Evolutionary conservation across 2,113 vertebrate species (phyloP).

Genomic region (Odocoileus hemionus): DNA sequence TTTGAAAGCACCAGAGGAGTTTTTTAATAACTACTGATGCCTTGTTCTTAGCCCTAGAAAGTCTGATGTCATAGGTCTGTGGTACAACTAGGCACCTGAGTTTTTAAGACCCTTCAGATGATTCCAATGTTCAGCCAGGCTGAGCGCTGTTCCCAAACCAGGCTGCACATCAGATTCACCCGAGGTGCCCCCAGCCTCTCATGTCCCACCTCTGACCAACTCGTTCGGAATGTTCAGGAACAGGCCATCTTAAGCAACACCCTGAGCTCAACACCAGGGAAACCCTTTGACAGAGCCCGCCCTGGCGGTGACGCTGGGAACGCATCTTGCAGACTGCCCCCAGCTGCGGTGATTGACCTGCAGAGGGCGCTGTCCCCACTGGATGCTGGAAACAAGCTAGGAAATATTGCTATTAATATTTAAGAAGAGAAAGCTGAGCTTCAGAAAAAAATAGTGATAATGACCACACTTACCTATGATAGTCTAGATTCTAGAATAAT

Average conservation of each 20-base stretch:
- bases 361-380: background rate
- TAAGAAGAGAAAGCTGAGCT: background rate
- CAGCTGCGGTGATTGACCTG: background rate
- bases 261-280: background rate
- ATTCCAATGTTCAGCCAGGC: background rate
- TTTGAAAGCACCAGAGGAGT: background rate
- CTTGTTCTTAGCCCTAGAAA: background rate
- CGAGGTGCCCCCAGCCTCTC: background rate
- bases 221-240: background rate
- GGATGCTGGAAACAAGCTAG: background rate
- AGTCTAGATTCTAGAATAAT: background rate
- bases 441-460: background rate
- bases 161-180: background rate
- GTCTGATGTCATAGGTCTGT: background rate
- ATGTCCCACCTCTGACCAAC: background rate
- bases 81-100: background rate
- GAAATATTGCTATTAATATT: background rate
- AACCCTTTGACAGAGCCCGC: background rate
- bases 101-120: background rate
- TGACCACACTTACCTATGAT: background rate
- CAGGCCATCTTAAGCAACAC: background rate
- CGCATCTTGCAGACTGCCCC: background rate
- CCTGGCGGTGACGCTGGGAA: background rate
- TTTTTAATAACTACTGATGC: background rate
- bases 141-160: background rate